Evolutionary conservation across 2,888 invertebrate species (phyloP).

Genomic region (Tetranychus piercei): DNA sequence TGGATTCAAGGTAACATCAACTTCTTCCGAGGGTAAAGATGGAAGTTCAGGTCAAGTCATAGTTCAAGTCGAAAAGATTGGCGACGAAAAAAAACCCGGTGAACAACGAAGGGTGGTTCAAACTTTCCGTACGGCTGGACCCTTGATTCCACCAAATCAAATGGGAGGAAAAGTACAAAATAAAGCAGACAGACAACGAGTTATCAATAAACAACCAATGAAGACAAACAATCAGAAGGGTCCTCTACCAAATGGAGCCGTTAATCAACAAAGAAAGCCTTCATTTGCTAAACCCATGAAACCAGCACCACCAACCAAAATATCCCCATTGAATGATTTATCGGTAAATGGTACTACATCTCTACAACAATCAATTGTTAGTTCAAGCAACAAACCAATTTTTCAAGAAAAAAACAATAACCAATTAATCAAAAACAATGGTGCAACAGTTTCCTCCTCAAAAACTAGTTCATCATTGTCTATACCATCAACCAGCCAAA

Average conservation of each 20-base stretch:
- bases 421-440: background rate
- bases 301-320: background rate
- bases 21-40: background rate
- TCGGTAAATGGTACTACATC: background rate
- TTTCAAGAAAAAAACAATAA: background rate
- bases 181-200: background rate
- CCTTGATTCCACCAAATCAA: background rate
- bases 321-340: background rate
- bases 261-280: background rate
- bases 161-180: background rate
- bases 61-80: background rate
- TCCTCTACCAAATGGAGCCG: background rate
- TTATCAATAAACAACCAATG: background rate
- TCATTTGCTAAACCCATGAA: background rate
- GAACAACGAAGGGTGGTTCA: background rate
- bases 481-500: too few species aligned
- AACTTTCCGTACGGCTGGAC: background rate
- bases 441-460: background rate
- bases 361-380: background rate
- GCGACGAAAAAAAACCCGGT: background rate
- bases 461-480: too few species aligned
- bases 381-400: background rate
- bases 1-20: background rate
- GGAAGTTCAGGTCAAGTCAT: background rate
- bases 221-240: background rate